Percentiles rank a stretch among this genome's conserved stretches.
Evolutionary conservation across 1,140 invertebrate genomes (phyloP).

Genomic region (Acromyrmex charruanus): DNA sequence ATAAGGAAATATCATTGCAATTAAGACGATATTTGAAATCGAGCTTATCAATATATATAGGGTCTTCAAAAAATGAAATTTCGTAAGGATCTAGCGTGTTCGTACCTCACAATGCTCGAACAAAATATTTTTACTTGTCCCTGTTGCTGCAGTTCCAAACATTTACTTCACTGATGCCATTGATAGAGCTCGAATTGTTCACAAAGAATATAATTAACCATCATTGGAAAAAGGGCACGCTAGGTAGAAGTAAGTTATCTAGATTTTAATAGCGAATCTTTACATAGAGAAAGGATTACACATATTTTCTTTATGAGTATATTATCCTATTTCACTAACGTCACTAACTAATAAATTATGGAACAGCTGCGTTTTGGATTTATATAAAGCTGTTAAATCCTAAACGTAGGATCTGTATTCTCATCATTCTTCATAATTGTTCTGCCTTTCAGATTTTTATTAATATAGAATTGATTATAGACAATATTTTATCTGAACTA

Average conservation of each 20-base stretch:
- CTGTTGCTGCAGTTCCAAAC: conserved; percentile 13
- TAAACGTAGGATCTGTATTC: neutral
- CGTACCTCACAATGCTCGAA: conserved; percentile 12
- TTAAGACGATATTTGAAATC: conserved; percentile 62
- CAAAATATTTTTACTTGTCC: conserved; percentile 16
- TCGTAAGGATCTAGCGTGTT: conserved; percentile 49
- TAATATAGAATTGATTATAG: neutral
- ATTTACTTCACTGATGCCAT: conserved; percentile 47
- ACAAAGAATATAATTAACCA: conserved; percentile 52
- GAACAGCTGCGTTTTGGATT: neutral
- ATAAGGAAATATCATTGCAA: conserved; percentile 44
- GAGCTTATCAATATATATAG: conserved; percentile 46
- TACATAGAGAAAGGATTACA: conserved; percentile 56
- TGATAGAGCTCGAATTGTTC: conserved; percentile 53
- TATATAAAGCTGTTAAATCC: neutral
- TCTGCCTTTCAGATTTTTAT: neutral
- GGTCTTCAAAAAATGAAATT: conserved; percentile 55
- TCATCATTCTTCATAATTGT: neutral
- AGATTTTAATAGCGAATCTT: conserved; percentile 51
- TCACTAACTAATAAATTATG: conserved; percentile 6
- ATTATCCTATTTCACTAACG: neutral
- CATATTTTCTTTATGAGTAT: neutral
- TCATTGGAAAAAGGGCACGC: conserved; percentile 47
- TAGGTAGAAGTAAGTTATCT: conserved; percentile 64
- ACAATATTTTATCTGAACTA: neutral